Evolutionary conservation across 2,888 invertebrate species (phyloP), one percentile per base, ranked within the genome.

Genomic region (Xylota segnis): DNA sequence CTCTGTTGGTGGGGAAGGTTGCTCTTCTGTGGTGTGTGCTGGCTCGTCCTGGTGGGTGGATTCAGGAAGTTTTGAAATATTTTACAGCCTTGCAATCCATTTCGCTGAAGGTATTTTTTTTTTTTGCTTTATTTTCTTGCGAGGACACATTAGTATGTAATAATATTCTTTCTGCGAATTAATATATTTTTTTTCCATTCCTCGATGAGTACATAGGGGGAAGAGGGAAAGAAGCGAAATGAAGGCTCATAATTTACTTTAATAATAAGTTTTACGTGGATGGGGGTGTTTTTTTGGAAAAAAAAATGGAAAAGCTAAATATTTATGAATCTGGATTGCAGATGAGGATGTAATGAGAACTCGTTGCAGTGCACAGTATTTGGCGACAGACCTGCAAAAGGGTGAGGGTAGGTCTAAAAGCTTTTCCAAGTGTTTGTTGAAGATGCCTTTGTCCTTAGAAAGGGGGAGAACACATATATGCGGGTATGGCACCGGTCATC

Each of bases 71-170:
- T 71, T 71, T 71, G 16, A 63, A 58, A 79, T 72, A 79, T 79
- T 72, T 79, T 50, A 65, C 65, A 50, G 50, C 40, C 63, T 50
- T 65, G 65, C 37, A 50, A 72, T 72, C 34, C 58, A 65, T 72
- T 72, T 72, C 10, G 12, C 14, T 23, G 32, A 14, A 29, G 40
- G 37, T 10, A 56, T 23, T 47, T 4, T 29, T 37, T 23, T 23
- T 52, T 40, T 40, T 54, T 47, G 4, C 4, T n/a, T 9, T 27
- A 6, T 72, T 18, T 29, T 54, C 29, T 12, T 45, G 34, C 29
- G 23, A 58, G 56, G 68, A 76, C 59, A 76, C 79, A 79, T 79
- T 72, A 72, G 71, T 79, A 72, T 65, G 79, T 65, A 72, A 71
- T 56, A 56, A 71, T 71, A 58, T 79, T 63, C 43, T 27, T 58